phyloP scores from a whole-genome alignment of 2,113 vertebrate genomes.

The Sebastes schlegelii region DNA sequence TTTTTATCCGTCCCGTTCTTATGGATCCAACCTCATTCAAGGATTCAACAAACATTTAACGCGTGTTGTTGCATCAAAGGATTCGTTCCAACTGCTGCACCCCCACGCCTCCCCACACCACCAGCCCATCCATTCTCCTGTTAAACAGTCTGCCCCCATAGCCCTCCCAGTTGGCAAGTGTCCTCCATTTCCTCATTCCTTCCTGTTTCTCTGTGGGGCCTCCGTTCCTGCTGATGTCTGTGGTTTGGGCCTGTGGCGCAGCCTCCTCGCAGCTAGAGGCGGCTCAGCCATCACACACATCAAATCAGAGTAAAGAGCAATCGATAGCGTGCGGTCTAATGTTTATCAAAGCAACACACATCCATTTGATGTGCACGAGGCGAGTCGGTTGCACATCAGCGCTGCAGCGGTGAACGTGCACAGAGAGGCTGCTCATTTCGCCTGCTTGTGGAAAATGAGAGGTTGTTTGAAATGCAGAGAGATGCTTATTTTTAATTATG shows the following conservation, averaged over 20 bases:
- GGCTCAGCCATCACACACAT: conserved; percentile 65
- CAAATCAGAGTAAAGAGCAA: conserved; percentile 70
- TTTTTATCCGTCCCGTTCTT: neutral
- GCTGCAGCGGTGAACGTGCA: conserved; percentile 38
- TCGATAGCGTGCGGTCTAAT: conserved; percentile 69
- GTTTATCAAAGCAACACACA: conserved; percentile 72
- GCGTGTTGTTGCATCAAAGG: neutral
- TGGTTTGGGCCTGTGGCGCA: conserved; percentile 49
- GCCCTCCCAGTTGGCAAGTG: conserved; percentile 55
- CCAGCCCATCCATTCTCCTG: conserved; percentile 30
- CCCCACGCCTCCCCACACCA: neutral
- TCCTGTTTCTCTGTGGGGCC: conserved; percentile 66
- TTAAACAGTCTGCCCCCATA: conserved; percentile 58
- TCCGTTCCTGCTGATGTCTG: conserved; percentile 69
- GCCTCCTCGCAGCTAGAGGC: conserved; percentile 58
- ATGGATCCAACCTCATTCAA: neutral
- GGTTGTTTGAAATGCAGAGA: conserved; percentile 57
- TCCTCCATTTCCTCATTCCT: conserved; percentile 54
- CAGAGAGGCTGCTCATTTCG: conserved; percentile 7
- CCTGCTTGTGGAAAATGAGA: conserved; percentile 20
- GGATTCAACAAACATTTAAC: conserved; percentile 22
- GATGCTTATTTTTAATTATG: conserved; percentile 72
- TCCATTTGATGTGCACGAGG: conserved; percentile 34
- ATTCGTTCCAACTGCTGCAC: conserved; percentile 2
- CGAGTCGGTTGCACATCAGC: conserved; percentile 8